Base-by-base conservation (phyloP, 2,888 invertebrate species). In the Acanthosepion lycidas region DNA sequence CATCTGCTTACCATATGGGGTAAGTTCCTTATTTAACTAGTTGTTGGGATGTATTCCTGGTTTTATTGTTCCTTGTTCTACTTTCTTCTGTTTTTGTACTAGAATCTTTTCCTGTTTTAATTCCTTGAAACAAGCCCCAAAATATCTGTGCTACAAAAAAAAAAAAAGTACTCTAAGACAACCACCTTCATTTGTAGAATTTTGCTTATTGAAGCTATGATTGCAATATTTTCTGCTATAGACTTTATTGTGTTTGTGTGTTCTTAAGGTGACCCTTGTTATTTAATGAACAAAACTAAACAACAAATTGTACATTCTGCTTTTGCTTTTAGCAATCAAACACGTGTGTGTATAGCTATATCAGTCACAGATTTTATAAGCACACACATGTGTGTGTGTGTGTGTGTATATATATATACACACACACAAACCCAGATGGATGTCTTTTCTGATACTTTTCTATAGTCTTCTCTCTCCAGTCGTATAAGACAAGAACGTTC, bases 1-100 rank as follows among this genome's bases (percentile, higher is more conserved):
- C 78, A 78, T 78, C 78, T 78, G 78, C 78, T 78, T n/a, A 78
- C 78, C 78, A 78, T 78, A 78, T 78, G 78, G 78, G 78, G 78
- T 78, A 78, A 78, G 78, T 78, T n/a, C n/a, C 78, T 78, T 78
- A n/a, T 33, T 33, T n/a, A 33, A 78, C 78, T 78, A 78, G 78
- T 33, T 33, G 78, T 33, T 78, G 78, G 78, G n/a, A 78, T 78
- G n/a, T 78, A 59, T 59, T 59, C 23, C 20, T 59, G 20, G 59
- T 59, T 20, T 59, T 59, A 59, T 59, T 59, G 20, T 20, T 6
- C 20, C 59, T 59, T 59, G 59, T 23, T 59, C 20, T 42, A 42
- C 42, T 59, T 26, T 59, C 20, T 23, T 59, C 59, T 59, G 6
- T 59, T 59, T 59, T 59, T 6, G 20, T 59, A 6, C 20, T 55